Evolutionary conservation across 2,113 vertebrate species (phyloP).

Genomic region (Hemibagrus wyckioides): DNA sequence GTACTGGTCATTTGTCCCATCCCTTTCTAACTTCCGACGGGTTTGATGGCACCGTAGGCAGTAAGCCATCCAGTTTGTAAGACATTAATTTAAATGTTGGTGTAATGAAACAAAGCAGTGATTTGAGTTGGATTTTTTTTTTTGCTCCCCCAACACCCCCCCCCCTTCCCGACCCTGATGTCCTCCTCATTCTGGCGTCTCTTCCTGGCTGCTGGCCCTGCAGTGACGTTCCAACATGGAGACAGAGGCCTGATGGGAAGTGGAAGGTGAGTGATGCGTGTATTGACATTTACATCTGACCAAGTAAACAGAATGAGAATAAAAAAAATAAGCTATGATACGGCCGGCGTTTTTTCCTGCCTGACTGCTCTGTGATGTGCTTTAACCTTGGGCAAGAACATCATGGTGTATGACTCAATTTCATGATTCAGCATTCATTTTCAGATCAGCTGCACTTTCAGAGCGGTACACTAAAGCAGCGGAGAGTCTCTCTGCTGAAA

Average conservation of each 20-base stretch:
- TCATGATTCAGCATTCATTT: constrained; percentile 28
- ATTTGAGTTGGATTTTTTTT: constrained; percentile 29
- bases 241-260: constrained; percentile 98
- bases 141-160: background rate
- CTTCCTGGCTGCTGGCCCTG: constrained; percentile 10
- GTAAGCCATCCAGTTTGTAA: constrained; percentile 43
- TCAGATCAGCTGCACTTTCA: constrained; percentile 6
- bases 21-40: constrained; percentile 62
- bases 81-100: constrained; percentile 9
- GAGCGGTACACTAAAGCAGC: background rate
- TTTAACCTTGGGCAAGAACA: constrained; percentile 25
- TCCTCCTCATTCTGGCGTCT: constrained; percentile 33
- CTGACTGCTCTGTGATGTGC: background rate
- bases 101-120: background rate
- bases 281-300: constrained; percentile 24
- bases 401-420: constrained; percentile 11
- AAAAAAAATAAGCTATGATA: background rate
- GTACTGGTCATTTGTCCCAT: constrained; percentile 86
- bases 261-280: constrained; percentile 80
- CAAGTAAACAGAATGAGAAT: constrained; percentile 59
- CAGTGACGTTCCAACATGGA: constrained; percentile 98
- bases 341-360: background rate
- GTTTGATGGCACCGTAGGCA: constrained; percentile 32
- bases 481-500: background rate
- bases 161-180: background rate